Evolutionary conservation across 1,140 invertebrate species (phyloP).

Genomic region (Neodiprion lecontei): DNA sequence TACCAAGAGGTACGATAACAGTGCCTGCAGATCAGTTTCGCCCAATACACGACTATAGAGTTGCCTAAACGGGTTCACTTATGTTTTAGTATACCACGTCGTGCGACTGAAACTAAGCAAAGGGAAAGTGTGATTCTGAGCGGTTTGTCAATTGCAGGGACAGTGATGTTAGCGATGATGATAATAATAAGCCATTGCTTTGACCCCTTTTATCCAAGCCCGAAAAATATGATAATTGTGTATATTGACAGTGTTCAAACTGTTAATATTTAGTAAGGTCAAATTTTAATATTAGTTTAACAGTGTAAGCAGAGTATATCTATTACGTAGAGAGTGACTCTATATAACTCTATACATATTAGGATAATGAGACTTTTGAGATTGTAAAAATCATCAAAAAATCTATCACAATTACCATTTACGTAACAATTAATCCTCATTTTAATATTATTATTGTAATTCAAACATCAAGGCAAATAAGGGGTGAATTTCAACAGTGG

Average conservation of each 20-base stretch:
- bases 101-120: not conserved
- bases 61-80: no score
- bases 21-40: no score
- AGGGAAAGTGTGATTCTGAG: not conserved
- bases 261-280: conserved; percentile 30
- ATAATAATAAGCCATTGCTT: not conserved
- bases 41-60: no score
- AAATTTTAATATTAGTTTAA: conserved; percentile 32
- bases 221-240: conserved; percentile 2
- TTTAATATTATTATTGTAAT: conserved; percentile 60
- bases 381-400: conserved; percentile 68
- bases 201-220: not conserved
- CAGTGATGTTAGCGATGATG: no score
- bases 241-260: conserved; percentile 29
- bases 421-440: conserved; percentile 55
- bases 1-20: no score
- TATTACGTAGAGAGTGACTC: conserved; percentile 54
- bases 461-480: conserved; percentile 63
- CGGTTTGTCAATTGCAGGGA: not conserved
- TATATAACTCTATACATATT: conserved; percentile 60
- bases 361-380: conserved; percentile 64
- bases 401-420: conserved; percentile 66
- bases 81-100: no score
- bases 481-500: conserved; percentile 64
- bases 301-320: conserved; percentile 53